Base-by-base conservation (phyloP, 2,113 vertebrate genomes). In the Callaeas wilsoni region DNA sequence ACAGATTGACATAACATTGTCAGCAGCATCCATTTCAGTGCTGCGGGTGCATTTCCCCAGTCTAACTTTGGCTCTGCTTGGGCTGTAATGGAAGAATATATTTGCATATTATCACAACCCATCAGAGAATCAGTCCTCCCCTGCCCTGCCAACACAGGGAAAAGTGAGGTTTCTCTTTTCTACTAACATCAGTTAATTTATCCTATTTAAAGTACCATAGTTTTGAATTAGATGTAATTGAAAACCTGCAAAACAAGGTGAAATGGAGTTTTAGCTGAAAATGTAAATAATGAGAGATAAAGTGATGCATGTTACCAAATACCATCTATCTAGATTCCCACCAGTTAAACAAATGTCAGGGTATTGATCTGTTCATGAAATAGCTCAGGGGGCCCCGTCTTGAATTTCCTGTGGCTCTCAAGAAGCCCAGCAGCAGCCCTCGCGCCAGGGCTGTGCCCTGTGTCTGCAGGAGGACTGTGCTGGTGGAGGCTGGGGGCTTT, bases 311-410 rank as follows among this genome's bases (percentile, higher is more conserved):
- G 80, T 67, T 87, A 74, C 94, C 39, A 74, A 89, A 90, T 80
- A 53, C 79, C 90, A 87, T 70, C 68, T 81, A 55, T 37, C 89
- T 35, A n/a, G 86, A 81, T 91, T 92, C 47, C 56, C 89, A 84
- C 68, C 73, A 92, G 86, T 81, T 90, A 96, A 95, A 92, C 86
- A 96, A 94, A 95, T 95, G 89, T 95, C 94, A 94, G 50, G 69
- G 41, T 96, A 97, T 96, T 33, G 93, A 97, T 95, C 64, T 81
- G 94, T 13, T 84, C 94, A 23, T 53, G 5, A 39, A 71, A 47
- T 10, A 55, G 83, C 81, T 92, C 64, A 52, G 73, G 47, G 41
- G 41, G 21, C 33, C 73, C 32, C 1, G 4, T 33, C 71, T 59
- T 14, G 68, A 80, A 37, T 86, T 81, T 90, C 55, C 64, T 70